Base-by-base conservation (phyloP, 2,113 vertebrate genomes). In the Aplodontia rufa region DNA sequence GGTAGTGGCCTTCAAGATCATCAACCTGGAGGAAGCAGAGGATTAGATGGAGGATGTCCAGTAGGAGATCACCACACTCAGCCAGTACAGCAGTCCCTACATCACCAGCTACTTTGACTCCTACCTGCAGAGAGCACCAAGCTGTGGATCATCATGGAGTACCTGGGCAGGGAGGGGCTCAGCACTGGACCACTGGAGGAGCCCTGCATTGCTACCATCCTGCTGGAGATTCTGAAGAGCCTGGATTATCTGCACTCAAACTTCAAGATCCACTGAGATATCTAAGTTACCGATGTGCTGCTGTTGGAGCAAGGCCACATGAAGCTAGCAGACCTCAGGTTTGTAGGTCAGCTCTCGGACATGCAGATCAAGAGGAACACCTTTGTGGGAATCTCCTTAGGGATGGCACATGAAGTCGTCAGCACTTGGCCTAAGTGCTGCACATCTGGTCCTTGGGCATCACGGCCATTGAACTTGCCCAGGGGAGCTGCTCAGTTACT, bases 341-440 rank as follows among this genome's bases (percentile, higher is more conserved):
- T 99, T 98, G 99, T 99, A 0, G 99, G 99, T 22, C 99, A 99
- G 98, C 97, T 99, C 97, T 99, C 99, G 6, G 99, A 99, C 90
- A 99, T 99, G 0, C 99, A 99, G 95, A 99, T 99, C 97, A 99
- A 99, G 98, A 99, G 99, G 96, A 99, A 99, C 98, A 99, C 99
- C 0, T 99, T 99, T 95, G 99, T 99, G 1, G 99, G 99, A 42
- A 99, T 99, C 9, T 99, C 99, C 0, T 99, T 99, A 98, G 99
- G 99, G 99, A 99, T 99, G 99, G 99, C 99, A 3, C 99, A 99
- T 0, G 99, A 99, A 97, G 99, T 99, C 96, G 99, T 99, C 98
- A 99, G 99, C 99, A 99, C 98, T 99, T 99, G 0, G 99, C 99
- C 45, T 99, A 99, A 60, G 99, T 99, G 99, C 99, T 42, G 99